Percentiles rank a stretch among this genome's conserved stretches.
phyloP scores from a whole-genome alignment of 2,888 invertebrate genomes.

The Volucella bombylans region DNA sequence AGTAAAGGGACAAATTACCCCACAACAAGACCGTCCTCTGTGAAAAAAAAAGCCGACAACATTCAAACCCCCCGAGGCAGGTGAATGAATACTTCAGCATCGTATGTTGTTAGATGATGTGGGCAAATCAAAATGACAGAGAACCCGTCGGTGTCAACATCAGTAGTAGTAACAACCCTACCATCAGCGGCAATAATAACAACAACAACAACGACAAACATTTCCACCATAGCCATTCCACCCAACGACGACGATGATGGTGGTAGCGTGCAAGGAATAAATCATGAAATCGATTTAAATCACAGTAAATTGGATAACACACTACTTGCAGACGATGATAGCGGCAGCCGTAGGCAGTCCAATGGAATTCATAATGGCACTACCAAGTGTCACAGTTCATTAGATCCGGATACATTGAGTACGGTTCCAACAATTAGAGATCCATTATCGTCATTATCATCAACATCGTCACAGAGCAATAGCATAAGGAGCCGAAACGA shows the following conservation, averaged over 20 bases:
- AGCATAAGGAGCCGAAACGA: slow-evolving; percentile 2
- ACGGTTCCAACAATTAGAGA: slow-evolving; percentile 56
- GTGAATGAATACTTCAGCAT: slow-evolving; percentile 76
- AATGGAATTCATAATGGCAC: slow-evolving; percentile 60
- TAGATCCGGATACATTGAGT: slow-evolving; percentile 40
- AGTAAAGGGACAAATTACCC: too few relatives aligned
- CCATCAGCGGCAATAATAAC: slow-evolving; percentile 61
- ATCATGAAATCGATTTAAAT: slow-evolving; percentile 55
- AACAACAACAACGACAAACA: slow-evolving; percentile 30
- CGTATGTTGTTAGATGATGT: slow-evolving; percentile 64
- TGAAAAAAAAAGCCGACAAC: slow-evolving; percentile 14
- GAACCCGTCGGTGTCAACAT: slow-evolving; percentile 61
- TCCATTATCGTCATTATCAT: slow-evolving; percentile 24
- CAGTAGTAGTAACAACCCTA: slow-evolving; percentile 75
- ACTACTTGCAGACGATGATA: slow-evolving; percentile 35
- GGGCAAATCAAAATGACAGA: slow-evolving; percentile 71
- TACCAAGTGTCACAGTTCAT: slow-evolving; percentile 35
- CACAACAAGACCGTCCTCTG: not conserved
- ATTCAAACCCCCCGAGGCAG: slow-evolving; percentile 15
- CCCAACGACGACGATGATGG: slow-evolving; percentile 32
- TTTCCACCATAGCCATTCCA: slow-evolving; percentile 4
- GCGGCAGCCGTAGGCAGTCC: slow-evolving; percentile 40
- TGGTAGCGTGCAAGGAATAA: slow-evolving; percentile 45
- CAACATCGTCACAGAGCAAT: slow-evolving; percentile 41
- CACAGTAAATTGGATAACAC: slow-evolving; percentile 54